phyloP scores from a whole-genome alignment of 2,797 vertebrate genomes.

The Leptoclinus maculatus region DNA sequence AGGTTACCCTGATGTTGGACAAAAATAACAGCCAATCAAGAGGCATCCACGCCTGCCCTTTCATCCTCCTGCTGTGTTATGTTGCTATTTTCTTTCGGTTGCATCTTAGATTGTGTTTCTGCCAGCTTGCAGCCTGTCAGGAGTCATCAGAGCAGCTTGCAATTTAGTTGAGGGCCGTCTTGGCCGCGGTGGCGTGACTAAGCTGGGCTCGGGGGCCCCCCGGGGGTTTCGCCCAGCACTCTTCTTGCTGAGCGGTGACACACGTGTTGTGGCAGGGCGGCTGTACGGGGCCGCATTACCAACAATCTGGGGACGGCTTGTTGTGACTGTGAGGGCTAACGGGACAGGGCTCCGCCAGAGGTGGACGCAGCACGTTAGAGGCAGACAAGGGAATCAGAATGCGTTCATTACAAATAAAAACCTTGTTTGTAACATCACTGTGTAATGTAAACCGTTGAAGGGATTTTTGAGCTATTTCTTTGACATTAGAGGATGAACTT shows the following conservation, averaged over 20 bases:
- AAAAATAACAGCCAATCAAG: constrained; percentile 2
- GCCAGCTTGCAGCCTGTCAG: constrained; percentile 70
- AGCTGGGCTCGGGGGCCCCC: constrained; percentile 49
- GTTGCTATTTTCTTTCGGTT: constrained; percentile 5
- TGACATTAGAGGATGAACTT: neutral
- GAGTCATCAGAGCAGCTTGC: constrained; percentile 46
- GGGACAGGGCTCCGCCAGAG: constrained; percentile 49
- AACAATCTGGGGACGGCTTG: constrained; percentile 55
- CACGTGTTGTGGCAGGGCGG: constrained; percentile 70
- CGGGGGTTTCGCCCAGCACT: constrained; percentile 25
- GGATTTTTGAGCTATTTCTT: neutral
- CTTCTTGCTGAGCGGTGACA: constrained; percentile 64
- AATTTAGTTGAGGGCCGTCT: constrained; percentile 46
- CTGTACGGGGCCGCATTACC: constrained; percentile 41
- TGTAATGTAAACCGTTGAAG: neutral
- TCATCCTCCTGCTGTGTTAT: neutral
- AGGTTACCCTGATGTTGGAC: neutral
- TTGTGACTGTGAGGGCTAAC: constrained; percentile 65
- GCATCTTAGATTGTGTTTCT: constrained; percentile 52
- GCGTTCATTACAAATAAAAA: constrained; percentile 6
- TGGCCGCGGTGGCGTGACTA: constrained; percentile 67
- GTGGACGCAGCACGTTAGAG: constrained; percentile 54
- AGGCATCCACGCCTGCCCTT: constrained; percentile 1
- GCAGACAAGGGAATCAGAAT: constrained; percentile 32
- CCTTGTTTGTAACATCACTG: neutral